These are phyloP conservation scores for Ophion obscuratus DNA, from an alignment of 2,888 invertebrate genomes.

Conservation along the genomic window DNA sequence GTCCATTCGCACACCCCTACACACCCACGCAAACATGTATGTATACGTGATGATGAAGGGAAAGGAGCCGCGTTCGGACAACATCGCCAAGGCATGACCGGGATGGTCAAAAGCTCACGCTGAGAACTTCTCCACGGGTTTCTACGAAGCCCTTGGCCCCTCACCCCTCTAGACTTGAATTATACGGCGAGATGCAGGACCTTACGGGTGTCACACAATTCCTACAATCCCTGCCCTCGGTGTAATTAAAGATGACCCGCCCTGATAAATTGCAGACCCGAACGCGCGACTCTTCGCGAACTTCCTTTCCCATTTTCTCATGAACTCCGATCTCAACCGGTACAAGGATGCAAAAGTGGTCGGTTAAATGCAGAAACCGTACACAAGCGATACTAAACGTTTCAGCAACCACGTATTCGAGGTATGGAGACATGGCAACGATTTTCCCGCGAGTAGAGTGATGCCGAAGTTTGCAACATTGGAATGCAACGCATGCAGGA, in stretches of 20 bases:
- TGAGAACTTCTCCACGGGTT: slow-evolving; percentile 55
- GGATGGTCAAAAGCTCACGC: slow-evolving; percentile 36
- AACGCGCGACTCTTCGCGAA: slow-evolving; percentile 38
- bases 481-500: too few species aligned
- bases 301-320: slow-evolving; percentile 30
- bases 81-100: slow-evolving; percentile 47
- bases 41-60: slow-evolving; percentile 77
- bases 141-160: slow-evolving; percentile 37
- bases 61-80: slow-evolving; percentile 56
- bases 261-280: slow-evolving; percentile 65
- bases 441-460: too few species aligned
- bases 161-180: slow-evolving; percentile 57
- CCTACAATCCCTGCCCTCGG: slow-evolving; percentile 65
- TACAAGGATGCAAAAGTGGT: neutral
- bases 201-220: slow-evolving; percentile 70
- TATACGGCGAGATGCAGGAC: slow-evolving; percentile 69
- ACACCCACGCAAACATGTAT: slow-evolving; percentile 82
- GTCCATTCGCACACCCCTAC: slow-evolving; percentile 78
- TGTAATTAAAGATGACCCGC: slow-evolving; percentile 75
- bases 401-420: too few species aligned
- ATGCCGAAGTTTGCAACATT: too few species aligned
- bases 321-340: neutral
- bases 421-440: too few species aligned
- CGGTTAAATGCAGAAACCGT: neutral
- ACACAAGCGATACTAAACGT: neutral